phyloP scores from a whole-genome alignment of 2,888 invertebrate species.

The Phlogophora meticulosa region DNA sequence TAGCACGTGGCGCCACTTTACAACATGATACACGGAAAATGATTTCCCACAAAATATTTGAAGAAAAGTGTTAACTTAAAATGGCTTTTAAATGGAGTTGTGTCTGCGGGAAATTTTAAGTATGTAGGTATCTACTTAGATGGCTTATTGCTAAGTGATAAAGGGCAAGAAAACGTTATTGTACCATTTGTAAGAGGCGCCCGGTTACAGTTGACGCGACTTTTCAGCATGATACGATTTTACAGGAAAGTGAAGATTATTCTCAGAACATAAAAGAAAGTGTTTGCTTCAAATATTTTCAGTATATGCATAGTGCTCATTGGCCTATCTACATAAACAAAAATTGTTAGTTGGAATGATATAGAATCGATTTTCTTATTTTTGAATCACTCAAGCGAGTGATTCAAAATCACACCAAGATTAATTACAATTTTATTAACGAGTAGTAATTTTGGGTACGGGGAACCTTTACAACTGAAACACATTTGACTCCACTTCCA shows the following conservation, averaged over 20 bases:
- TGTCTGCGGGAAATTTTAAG: neutral
- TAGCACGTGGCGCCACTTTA: constrained; percentile 58
- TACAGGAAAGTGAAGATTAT: neutral
- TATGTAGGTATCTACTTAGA: too few species aligned
- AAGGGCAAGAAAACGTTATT: neutral
- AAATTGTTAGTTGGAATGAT: too few species aligned
- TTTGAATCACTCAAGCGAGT: too few species aligned
- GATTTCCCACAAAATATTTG: constrained; percentile 33
- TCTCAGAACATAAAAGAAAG: neutral
- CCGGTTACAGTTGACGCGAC: neutral
- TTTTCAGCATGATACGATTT: neutral
- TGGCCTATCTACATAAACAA: neutral
- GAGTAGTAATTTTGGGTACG: too few species aligned
- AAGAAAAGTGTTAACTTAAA: neutral
- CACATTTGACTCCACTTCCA: neutral
- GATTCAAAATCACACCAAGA: too few species aligned
- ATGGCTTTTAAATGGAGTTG: neutral
- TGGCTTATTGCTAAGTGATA: too few species aligned
- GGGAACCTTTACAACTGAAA: too few species aligned
- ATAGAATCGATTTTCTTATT: neutral
- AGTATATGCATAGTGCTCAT: neutral
- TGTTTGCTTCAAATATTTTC: neutral
- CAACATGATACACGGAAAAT: constrained; percentile 52
- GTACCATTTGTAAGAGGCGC: neutral
- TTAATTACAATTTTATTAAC: too few species aligned